Conservation (phyloP, 2,113 vertebrate species). For the Pangasianodon gigas region DNA sequence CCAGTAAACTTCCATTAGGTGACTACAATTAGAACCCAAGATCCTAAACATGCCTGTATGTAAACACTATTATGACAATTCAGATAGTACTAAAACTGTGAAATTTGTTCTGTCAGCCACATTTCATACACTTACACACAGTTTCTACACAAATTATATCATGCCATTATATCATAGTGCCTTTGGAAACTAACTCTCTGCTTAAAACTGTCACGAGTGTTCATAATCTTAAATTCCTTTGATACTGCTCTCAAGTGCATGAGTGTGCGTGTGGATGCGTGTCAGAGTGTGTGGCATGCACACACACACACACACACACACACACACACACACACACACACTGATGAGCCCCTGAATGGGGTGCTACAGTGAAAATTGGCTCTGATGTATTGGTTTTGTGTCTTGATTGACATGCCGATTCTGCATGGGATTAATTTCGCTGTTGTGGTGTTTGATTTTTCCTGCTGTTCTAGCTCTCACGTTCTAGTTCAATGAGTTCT, state of each 20-base stretch:
- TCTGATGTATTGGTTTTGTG: slow-evolving; percentile 19
- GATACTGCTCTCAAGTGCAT: not conserved
- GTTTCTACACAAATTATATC: not conserved
- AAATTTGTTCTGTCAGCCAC: not conserved
- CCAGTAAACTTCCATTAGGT: not conserved
- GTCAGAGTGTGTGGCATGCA: not conserved
- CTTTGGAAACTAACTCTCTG: not conserved
- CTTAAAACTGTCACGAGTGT: not conserved
- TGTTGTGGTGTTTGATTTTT: slow-evolving; percentile 69
- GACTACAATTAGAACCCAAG: not conserved
- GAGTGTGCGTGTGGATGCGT: slow-evolving; percentile 18
- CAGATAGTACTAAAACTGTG: not conserved
- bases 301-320: not conserved
- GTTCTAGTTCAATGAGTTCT: slow-evolving; percentile 97
- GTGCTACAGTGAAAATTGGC: not conserved
- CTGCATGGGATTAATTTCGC: slow-evolving; percentile 73
- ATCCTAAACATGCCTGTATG: not conserved
- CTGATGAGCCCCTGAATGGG: not conserved
- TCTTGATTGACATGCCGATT: slow-evolving; percentile 39
- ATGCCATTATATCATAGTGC: too few species aligned
- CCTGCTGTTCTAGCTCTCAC: slow-evolving; percentile 90
- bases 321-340: slow-evolving; percentile 32
- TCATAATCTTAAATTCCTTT: not conserved
- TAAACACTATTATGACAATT: not conserved
- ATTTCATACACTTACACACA: not conserved